Evolutionary conservation across 2,888 invertebrate species (phyloP), one percentile per base, ranked within the genome.

Genomic region (Ennomos erosarius): DNA sequence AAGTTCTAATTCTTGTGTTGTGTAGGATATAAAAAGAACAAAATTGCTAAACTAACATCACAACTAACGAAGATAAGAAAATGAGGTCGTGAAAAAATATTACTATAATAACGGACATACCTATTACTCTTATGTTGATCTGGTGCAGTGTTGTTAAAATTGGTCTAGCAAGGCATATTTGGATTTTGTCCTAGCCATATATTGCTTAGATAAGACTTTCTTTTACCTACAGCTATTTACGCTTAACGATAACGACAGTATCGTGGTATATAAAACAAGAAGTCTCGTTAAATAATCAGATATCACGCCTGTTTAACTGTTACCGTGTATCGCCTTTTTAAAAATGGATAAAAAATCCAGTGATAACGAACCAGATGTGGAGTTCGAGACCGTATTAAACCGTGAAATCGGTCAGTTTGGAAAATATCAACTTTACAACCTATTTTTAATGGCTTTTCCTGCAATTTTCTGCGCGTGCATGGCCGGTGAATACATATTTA

Each of bases 401-500:
- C 75, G 73, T 53, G 86, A 87, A 74, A 65, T 90, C 50, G 90
- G 89, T 57, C 78, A 84, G 55, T 85, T 88, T 47, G 90, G 89
- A 42, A 87, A 84, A 75, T 90, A 81, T 65, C 90, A 90, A 73
- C 54, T 84, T 1, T 67, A 86, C 55, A 85, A 82, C 60, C 73
- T 90, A 49, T 64, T 82, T 50, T 66, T 90, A 37, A 52, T 86
- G 50, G 75, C 82, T 33, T 50, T 89, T 35, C 86, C 88, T 3
- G 79, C 85, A 1, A 79, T 81, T 9, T 74, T 82, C 26, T 85
- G 85, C 48, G 90, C 84, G 33, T 87, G 83, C 60, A 84, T 88
- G 84, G 87, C 88, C 37, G 85, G 82, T 36, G 90, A 90, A 57
- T 90, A 89, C 53, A 79, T 90, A 72, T 90, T 90, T 62, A 87